A percentile compares a stretch with the other conserved stretches of the same genome.
phyloP scores from a whole-genome alignment of 2,888 invertebrate species.

The Cheilosia urbana region DNA sequence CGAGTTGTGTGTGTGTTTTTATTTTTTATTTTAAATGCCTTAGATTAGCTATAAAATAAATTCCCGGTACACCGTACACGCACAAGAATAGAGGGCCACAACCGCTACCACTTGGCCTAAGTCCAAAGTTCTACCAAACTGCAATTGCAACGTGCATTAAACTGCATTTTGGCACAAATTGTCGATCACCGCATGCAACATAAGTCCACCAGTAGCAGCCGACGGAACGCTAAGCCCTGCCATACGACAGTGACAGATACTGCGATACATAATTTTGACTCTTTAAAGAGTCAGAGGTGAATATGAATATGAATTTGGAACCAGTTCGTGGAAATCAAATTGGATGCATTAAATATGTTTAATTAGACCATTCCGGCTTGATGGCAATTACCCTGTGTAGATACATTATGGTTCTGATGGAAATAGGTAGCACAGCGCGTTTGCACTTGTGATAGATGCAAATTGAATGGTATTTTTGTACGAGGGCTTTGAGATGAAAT shows the following conservation, averaged over 20 bases:
- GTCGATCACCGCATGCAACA: slow-evolving; percentile 5
- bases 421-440: slow-evolving; percentile 39
- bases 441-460: slow-evolving; percentile 52
- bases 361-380: slow-evolving; percentile 65
- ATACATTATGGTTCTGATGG: slow-evolving; percentile 30
- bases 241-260: slow-evolving; percentile 10
- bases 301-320: slow-evolving; percentile 16
- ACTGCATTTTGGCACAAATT: slow-evolving; percentile 6
- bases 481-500: slow-evolving; percentile 25
- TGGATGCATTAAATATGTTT: slow-evolving; percentile 59
- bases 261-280: not conserved
- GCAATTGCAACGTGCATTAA: slow-evolving; percentile 3
- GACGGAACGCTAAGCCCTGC: slow-evolving; percentile 27
- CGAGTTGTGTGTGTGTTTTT: slow-evolving; percentile 2
- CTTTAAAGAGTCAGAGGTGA: slow-evolving; percentile 40
- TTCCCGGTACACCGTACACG: slow-evolving; percentile 1
- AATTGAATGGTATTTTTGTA: slow-evolving; percentile 50
- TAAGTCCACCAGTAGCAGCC: slow-evolving; percentile 17
- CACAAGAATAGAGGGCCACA: slow-evolving; percentile 6
- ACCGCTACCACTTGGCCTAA: slow-evolving; percentile 45
- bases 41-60: slow-evolving; percentile 63
- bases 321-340: slow-evolving; percentile 47
- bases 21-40: slow-evolving; percentile 58
- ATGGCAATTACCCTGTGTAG: slow-evolving; percentile 57
- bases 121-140: slow-evolving; percentile 37